Conservation (phyloP, 2,113 vertebrate genomes). For the Xyrauchen texanus region DNA sequence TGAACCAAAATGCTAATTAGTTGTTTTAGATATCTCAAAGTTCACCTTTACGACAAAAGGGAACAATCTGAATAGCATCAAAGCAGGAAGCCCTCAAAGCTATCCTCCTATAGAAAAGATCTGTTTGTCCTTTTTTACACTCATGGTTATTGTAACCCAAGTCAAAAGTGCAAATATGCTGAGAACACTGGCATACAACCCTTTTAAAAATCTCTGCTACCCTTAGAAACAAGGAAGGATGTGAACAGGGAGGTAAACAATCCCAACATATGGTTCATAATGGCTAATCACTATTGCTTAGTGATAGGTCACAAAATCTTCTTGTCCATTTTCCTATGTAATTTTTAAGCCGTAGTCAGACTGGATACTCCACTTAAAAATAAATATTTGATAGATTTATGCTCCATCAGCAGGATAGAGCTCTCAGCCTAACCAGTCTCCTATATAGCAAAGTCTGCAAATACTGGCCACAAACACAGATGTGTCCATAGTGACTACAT, state of each 20-base stretch:
- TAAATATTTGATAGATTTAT: background rate
- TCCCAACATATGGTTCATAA: background rate
- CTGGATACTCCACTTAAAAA: background rate
- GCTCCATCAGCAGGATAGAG: conserved; percentile 5
- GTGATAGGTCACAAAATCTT: conserved; percentile 1
- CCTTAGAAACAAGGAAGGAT: background rate
- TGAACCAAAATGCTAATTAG: conserved; percentile 11
- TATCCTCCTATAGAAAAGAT: background rate
- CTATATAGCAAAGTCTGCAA: background rate
- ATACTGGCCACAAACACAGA: conserved; percentile 1
- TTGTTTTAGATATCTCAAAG: background rate
- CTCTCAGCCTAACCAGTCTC: background rate
- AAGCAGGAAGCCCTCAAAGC: background rate
- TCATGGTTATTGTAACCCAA: conserved; percentile 12
- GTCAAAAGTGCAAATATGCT: background rate
- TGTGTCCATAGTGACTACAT: conserved; percentile 36
- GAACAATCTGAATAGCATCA: background rate
- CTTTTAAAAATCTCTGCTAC: background rate
- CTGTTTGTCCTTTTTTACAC: background rate
- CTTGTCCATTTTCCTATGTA: background rate
- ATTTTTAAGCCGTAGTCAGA: background rate
- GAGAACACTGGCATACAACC: background rate
- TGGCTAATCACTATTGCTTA: conserved; percentile 11
- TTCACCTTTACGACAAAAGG: background rate
- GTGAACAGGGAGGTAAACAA: background rate